These are phyloP conservation scores for Pimephales promelas DNA, from an alignment of 2,113 vertebrate genomes.

Conservation along the genomic window DNA sequence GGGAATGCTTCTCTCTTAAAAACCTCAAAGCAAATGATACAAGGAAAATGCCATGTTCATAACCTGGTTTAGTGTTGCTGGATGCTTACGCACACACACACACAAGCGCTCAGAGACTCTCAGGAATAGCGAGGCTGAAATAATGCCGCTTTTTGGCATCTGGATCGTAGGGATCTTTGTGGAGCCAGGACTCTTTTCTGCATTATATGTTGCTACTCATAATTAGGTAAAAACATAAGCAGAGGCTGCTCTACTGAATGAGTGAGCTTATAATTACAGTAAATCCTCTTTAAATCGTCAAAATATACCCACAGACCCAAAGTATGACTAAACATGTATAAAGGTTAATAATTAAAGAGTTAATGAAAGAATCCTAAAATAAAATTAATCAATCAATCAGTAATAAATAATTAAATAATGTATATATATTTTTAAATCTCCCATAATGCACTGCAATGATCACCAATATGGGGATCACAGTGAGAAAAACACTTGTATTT, in stretches of 20 bases:
- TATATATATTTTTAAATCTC: neutral
- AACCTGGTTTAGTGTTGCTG: constrained; percentile 74
- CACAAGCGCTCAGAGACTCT: constrained; percentile 45
- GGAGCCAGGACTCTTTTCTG: constrained; percentile 14
- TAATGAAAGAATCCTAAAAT: neutral
- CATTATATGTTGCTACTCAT: constrained; percentile 6
- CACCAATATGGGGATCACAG: neutral
- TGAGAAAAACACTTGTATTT: neutral
- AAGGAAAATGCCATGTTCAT: constrained; percentile 76
- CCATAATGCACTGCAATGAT: neutral
- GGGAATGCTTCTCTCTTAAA: constrained; percentile 79
- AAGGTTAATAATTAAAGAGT: no score
- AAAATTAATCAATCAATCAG: neutral
- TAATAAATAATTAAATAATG: neutral
- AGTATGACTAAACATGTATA: no score
- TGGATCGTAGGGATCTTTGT: constrained; percentile 6
- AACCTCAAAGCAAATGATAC: constrained; percentile 82
- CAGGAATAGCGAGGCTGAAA: constrained; percentile 38
- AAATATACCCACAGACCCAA: neutral
- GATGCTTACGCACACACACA: constrained; percentile 38
- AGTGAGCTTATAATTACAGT: neutral
- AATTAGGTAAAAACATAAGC: constrained; percentile 8
- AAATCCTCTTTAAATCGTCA: constrained; percentile 10
- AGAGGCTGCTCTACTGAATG: neutral
- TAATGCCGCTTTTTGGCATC: constrained; percentile 40